Evolutionary conservation across 92 coral and sea anemone genomes (phyloP).

Genomic region (Heliopora coerulea): DNA sequence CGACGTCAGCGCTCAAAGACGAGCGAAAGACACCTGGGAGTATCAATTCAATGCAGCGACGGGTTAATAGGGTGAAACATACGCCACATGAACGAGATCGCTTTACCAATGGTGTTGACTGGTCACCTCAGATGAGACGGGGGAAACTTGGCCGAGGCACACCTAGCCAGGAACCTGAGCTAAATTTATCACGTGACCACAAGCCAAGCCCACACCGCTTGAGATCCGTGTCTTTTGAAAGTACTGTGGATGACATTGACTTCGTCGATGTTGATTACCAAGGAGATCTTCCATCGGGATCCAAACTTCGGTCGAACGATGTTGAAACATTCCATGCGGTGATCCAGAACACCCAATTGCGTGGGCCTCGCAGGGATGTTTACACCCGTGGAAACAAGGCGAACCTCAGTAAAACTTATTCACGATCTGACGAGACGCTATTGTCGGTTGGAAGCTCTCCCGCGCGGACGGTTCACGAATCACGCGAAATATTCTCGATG

Average conservation of each 20-base stretch:
- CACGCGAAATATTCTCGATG: slow-evolving; percentile 34
- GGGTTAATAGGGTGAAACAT: neutral
- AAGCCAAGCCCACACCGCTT: neutral
- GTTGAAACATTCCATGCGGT: slow-evolving; percentile 43
- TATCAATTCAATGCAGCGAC: slow-evolving; percentile 36
- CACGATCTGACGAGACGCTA: slow-evolving; percentile 21
- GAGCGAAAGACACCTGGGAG: slow-evolving; percentile 34
- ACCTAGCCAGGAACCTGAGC: slow-evolving; percentile 3
- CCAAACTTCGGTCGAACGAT: slow-evolving; percentile 10
- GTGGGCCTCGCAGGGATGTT: slow-evolving; percentile 20
- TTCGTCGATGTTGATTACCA: slow-evolving; percentile 1
- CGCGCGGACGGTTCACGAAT: slow-evolving; percentile 8
- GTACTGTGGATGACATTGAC: slow-evolving; percentile 14
- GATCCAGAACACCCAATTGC: slow-evolving; percentile 24
- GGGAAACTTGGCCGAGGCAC: slow-evolving; percentile 30
- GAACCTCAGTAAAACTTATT: slow-evolving; percentile 7
- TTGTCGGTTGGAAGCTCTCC: neutral
- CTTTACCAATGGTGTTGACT: slow-evolving; percentile 16
- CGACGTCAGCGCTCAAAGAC: slow-evolving; percentile 3
- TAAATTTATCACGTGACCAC: slow-evolving; percentile 15
- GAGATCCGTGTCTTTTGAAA: slow-evolving; percentile 28
- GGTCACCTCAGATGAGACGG: slow-evolving; percentile 41
- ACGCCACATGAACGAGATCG: neutral
- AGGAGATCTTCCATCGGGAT: neutral
- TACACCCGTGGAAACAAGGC: slow-evolving; percentile 20